Percentiles rank a stretch among this genome's conserved stretches.
These are phyloP conservation scores for Aleiodes leptofemur DNA, from an alignment of 2,888 invertebrate species.

Conservation along the genomic window DNA sequence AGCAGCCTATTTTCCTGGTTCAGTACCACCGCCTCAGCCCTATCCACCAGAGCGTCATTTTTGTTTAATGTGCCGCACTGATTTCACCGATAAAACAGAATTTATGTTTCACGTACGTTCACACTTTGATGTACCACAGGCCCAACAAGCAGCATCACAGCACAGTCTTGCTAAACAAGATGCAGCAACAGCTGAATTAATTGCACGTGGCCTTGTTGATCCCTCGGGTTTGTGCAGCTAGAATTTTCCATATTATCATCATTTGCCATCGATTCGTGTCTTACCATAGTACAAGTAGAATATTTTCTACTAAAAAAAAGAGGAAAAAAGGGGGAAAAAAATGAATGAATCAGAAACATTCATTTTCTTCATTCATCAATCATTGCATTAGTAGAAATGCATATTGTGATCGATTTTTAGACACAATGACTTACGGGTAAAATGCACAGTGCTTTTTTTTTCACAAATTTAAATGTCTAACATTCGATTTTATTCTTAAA, in stretches of 20 bases:
- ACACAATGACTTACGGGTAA: conserved; percentile 53
- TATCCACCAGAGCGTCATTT: conserved; percentile 75
- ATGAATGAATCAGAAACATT: conserved; percentile 26
- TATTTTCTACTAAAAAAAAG: conserved; percentile 28
- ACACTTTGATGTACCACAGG: conserved; percentile 77
- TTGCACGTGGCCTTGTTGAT: conserved; percentile 73
- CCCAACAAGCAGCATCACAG: conserved; percentile 62
- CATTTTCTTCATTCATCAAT: conserved; percentile 2
- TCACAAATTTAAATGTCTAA: conserved; percentile 28
- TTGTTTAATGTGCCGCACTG: conserved; percentile 82
- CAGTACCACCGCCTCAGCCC: conserved; percentile 69
- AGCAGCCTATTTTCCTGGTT: conserved; percentile 72
- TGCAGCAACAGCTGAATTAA: conserved; percentile 70
- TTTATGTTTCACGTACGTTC: conserved; percentile 84
- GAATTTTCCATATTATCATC: conserved; percentile 63
- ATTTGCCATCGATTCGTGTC: conserved; percentile 68
- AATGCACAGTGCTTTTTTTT: conserved; percentile 53
- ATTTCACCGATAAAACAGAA: conserved; percentile 82
- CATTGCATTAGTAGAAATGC: conserved; percentile 58
- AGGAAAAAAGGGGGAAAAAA: not conserved
- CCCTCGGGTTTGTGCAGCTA: conserved; percentile 73
- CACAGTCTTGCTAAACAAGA: conserved; percentile 68
- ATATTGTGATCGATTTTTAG: conserved; percentile 65
- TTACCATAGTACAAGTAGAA: conserved; percentile 68
- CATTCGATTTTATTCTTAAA: conserved; percentile 4